These are phyloP conservation scores for Scolanthus callimorphus DNA, from an alignment of 92 coral and sea anemone genomes.

Conservation along the genomic window DNA sequence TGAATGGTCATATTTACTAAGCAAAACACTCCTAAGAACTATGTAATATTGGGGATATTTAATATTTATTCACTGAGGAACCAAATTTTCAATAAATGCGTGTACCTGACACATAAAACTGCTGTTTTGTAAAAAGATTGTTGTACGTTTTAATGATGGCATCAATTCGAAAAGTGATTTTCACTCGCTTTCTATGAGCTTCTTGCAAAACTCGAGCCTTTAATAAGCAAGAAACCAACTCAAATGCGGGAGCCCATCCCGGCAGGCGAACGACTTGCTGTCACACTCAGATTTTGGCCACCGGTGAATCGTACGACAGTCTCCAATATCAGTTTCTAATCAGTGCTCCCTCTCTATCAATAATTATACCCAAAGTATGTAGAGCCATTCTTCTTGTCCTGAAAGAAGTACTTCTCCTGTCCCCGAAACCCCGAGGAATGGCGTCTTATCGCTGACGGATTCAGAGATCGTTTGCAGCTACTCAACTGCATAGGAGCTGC, in stretches of 20 bases:
- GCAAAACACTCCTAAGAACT: too few species aligned
- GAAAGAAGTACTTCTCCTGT: constrained; percentile 21
- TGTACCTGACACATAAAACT: too few species aligned
- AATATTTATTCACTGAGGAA: too few species aligned
- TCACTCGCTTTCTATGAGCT: constrained; percentile 12
- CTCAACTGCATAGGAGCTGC: constrained; percentile 62
- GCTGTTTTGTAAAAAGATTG: too few species aligned
- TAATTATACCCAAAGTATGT: constrained; percentile 38
- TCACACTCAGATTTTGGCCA: constrained; percentile 50
- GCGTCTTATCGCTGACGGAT: constrained; percentile 37
- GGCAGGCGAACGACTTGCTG: constrained; percentile 40
- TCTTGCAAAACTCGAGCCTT: constrained; percentile 20
- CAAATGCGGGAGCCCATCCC: constrained; percentile 42
- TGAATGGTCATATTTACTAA: too few species aligned
- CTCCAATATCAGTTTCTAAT: constrained; percentile 35
- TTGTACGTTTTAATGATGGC: too few species aligned
- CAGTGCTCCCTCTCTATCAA: constrained; percentile 24
- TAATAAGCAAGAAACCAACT: constrained; percentile 12
- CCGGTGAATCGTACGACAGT: constrained; percentile 41
- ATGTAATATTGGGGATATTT: too few species aligned
- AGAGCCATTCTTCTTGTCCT: constrained; percentile 26
- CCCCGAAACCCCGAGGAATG: constrained; percentile 29
- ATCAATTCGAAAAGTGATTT: too few species aligned
- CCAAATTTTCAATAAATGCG: too few species aligned
- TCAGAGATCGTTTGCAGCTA: constrained; percentile 50